A percentile compares a stretch with the other conserved stretches of the same genome.
Conservation (phyloP, 2,797 vertebrate species). For the Chiroxiphia lanceolata region DNA sequence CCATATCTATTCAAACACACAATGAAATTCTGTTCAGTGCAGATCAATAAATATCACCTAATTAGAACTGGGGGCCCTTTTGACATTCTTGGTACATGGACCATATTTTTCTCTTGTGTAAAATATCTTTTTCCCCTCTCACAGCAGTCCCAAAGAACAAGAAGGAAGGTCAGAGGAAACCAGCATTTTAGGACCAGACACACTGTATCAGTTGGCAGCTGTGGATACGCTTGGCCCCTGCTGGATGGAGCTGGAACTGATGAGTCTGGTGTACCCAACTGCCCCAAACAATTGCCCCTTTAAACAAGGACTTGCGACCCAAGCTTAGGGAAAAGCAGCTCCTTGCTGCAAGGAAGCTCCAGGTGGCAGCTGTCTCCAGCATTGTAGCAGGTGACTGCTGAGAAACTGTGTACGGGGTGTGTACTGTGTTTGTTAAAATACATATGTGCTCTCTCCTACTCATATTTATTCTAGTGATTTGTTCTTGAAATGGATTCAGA, state of each 20-base stretch:
- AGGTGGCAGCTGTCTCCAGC: neutral
- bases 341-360: neutral
- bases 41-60: neutral
- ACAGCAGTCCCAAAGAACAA: neutral
- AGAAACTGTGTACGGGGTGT: neutral
- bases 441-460: accelerated
- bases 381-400: neutral
- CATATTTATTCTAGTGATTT: neutral
- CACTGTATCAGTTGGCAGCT: neutral
- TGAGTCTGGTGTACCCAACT: too few species aligned
- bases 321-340: neutral
- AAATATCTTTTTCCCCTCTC: neutral
- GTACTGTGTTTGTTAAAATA: neutral
- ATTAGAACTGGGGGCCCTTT: neutral
- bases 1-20: neutral
- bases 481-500: neutral
- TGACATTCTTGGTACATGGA: neutral
- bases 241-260: neutral
- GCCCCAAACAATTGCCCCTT: neutral
- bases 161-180: accelerated
- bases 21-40: neutral
- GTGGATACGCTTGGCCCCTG: neutral
- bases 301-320: neutral
- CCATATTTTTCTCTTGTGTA: neutral
- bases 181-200: neutral